These are phyloP conservation scores for Caloenas nicobarica DNA, from an alignment of 2,113 vertebrate genomes.

Conservation along the genomic window DNA sequence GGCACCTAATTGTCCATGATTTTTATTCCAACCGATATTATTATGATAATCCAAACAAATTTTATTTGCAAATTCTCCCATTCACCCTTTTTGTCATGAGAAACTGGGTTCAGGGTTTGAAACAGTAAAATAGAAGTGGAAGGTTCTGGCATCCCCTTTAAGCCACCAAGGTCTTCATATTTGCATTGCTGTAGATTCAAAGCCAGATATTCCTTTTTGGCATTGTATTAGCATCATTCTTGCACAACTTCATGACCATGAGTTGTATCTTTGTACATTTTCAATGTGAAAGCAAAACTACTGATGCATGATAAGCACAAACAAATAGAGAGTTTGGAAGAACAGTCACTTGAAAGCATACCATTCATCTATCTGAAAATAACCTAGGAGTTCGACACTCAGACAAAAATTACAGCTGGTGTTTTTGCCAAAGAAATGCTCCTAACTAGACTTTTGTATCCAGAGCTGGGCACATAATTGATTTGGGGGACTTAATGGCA, in stretches of 20 bases:
- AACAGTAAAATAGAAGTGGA: not conserved
- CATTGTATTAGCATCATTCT: not conserved
- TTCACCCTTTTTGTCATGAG: not conserved
- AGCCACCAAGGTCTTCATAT: not conserved
- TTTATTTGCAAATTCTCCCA: not conserved
- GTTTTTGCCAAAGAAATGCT: not conserved
- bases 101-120: not conserved
- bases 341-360: constrained; percentile 13
- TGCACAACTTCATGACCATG: not conserved
- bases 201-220: not conserved
- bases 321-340: not conserved
- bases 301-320: constrained; percentile 2
- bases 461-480: not conserved
- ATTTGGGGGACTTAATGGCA: not conserved
- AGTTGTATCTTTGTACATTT: not conserved
- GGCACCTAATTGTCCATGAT: not conserved
- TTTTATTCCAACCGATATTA: not conserved
- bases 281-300: constrained; percentile 1
- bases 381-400: not conserved
- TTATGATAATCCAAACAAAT: not conserved
- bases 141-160: not conserved
- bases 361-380: constrained; percentile 34
- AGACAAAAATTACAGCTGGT: not conserved
- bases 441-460: not conserved
- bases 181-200: not conserved